These are phyloP conservation scores for Chlorops oryzae DNA, from an alignment of 1,140 invertebrate species.

Conservation along the genomic window DNA sequence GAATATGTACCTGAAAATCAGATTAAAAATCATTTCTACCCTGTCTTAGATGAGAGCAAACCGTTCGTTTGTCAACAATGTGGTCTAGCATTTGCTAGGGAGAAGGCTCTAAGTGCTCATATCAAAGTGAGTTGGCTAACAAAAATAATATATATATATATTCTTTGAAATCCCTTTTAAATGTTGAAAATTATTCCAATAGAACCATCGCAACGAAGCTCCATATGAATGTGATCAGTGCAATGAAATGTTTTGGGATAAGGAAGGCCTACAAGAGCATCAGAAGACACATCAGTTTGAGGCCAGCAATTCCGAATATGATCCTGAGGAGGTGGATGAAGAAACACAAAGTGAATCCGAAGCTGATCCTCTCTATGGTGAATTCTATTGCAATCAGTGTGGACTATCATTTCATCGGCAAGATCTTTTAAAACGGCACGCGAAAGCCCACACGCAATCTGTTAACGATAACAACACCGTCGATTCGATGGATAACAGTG, in stretches of 20 bases:
- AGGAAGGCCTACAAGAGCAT: slow-evolving; percentile 60
- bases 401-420: slow-evolving; percentile 68
- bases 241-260: slow-evolving; percentile 72
- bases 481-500: slow-evolving; percentile 32
- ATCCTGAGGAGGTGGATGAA: slow-evolving; percentile 46
- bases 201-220: slow-evolving; percentile 68
- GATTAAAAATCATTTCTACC: too few relatives aligned
- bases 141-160: not conserved
- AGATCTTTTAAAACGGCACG: slow-evolving; percentile 65
- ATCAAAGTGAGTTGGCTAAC: slow-evolving; percentile 48
- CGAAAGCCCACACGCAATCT: slow-evolving; percentile 51
- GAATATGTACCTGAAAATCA: too few relatives aligned
- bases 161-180: not conserved
- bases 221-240: slow-evolving; percentile 70
- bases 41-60: slow-evolving; percentile 63
- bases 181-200: slow-evolving; percentile 14
- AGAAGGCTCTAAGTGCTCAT: slow-evolving; percentile 72
- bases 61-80: slow-evolving; percentile 76
- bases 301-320: slow-evolving; percentile 45
- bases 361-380: slow-evolving; percentile 60
- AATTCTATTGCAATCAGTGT: slow-evolving; percentile 69
- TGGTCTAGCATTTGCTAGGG: slow-evolving; percentile 69
- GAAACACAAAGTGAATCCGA: slow-evolving; percentile 52
- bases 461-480: too few relatives aligned
- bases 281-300: slow-evolving; percentile 54